Base-by-base conservation (phyloP, 2,888 invertebrate genomes). In the Drosophila parthenogenetica region DNA sequence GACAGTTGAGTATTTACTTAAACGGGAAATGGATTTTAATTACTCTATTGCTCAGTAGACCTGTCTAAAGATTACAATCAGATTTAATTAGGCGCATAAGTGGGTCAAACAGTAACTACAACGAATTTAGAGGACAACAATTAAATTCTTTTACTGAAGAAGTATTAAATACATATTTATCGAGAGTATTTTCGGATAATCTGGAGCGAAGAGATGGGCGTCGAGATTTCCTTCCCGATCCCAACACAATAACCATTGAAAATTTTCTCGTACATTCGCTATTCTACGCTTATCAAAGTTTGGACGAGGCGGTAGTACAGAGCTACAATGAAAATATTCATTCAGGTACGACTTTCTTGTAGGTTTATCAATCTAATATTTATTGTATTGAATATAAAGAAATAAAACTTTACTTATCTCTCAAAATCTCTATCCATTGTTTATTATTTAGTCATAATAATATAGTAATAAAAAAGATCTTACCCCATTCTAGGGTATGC, bases 11-110 rank as follows among this genome's bases (percentile, higher is more conserved):
- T 61, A 69, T 63, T 68, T 45, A 45, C 46, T 77, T 55, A 46
- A 58, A 57, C 32, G 61, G 42, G 29, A 59, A 76, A 51, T 73
- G 50, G 35, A 58, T 61, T 69, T 42, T 14, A 60, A 45, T 62
- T 57, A 53, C 53, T 48, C 19, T 59, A 39, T 57, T 8, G 22
- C 19, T 32, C 35, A 25, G 7, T 37, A 40, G 22, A 50, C 51
- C 42, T 39, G 10, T 45, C 22, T 17, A 19, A 50, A 19, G 17
- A 54, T 46, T 17, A 19, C 8, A 46, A 46, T 61, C n/a, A 37
- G n/a, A 58, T 48, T 35, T 22, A 46, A 39, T 57, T 40, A 46
- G 10, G 45, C 39, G n/a, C 45, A 35, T n/a, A 62, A 40, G 19
- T 62, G 19, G 55, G 61, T 62, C 61, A 62, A 53, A 45, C 16